These are phyloP conservation scores for Blera fallax DNA, from an alignment of 2,888 invertebrate species.

Conservation along the genomic window DNA sequence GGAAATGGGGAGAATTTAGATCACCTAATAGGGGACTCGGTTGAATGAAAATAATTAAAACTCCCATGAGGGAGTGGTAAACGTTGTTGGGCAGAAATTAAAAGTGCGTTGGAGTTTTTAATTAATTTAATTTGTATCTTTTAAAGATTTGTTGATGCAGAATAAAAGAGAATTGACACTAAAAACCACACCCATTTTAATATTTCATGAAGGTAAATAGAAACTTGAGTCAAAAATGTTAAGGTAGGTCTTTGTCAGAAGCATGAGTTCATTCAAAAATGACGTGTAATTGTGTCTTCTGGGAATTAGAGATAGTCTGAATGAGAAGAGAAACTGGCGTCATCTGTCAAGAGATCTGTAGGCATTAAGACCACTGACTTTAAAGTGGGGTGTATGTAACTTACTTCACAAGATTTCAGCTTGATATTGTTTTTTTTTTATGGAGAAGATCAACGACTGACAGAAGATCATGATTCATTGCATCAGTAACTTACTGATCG, in stretches of 20 bases:
- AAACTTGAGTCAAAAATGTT: background rate
- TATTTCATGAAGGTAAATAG: background rate
- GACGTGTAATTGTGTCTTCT: too few species aligned
- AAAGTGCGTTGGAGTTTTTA: background rate
- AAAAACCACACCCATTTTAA: background rate
- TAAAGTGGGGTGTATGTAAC: too few species aligned
- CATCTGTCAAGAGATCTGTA: too few species aligned
- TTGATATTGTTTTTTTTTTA: too few species aligned
- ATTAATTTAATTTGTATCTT: background rate
- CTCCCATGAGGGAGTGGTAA: conserved; percentile 14
- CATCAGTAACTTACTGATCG: too few species aligned
- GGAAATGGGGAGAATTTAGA: conserved; percentile 9
- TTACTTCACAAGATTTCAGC: too few species aligned
- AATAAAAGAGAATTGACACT: background rate
- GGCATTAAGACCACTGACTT: too few species aligned
- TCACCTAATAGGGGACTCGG: background rate
- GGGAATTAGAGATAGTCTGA: too few species aligned
- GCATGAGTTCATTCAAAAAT: too few species aligned
- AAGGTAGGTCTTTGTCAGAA: background rate
- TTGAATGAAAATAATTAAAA: conserved; percentile 32
- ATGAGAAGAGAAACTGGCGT: too few species aligned
- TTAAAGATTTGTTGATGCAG: background rate
- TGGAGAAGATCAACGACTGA: too few species aligned
- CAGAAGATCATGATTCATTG: too few species aligned
- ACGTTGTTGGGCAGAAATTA: background rate